Conservation (phyloP, 2,113 vertebrate species). For the Macrotus californicus region DNA sequence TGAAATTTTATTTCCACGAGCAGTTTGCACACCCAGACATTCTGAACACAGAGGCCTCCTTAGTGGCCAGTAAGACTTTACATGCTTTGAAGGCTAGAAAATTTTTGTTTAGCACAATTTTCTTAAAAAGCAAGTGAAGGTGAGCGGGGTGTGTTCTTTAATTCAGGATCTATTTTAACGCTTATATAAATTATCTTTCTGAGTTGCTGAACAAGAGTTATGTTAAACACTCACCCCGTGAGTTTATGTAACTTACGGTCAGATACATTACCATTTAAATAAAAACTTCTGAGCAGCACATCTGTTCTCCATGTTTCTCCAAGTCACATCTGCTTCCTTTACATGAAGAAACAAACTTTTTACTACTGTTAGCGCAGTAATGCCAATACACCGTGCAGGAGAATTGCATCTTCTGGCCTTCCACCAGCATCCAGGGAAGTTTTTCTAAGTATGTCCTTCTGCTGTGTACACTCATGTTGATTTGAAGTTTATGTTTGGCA, state of each 20-base stretch:
- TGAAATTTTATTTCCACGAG: neutral
- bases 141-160: neutral
- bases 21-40: neutral
- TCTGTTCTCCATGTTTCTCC: conserved; percentile 46
- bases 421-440: neutral
- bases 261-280: conserved; percentile 44
- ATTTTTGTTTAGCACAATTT: neutral
- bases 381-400: neutral
- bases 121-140: neutral
- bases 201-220: conserved; percentile 17
- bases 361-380: neutral
- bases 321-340: conserved; percentile 47
- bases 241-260: conserved; percentile 30
- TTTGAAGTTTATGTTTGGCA: neutral
- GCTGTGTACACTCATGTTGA: neutral
- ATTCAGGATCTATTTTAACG: neutral
- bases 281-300: conserved; percentile 30
- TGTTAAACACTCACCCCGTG: conserved; percentile 3
- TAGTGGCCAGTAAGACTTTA: neutral
- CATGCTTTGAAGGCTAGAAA: neutral
- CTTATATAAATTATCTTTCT: conserved; percentile 32
- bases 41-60: neutral
- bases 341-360: conserved; percentile 27
- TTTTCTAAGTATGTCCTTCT: neutral
- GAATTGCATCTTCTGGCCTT: neutral